phyloP scores from a whole-genome alignment of 2,113 vertebrate genomes.

The Ivindomyrus marchei region DNA sequence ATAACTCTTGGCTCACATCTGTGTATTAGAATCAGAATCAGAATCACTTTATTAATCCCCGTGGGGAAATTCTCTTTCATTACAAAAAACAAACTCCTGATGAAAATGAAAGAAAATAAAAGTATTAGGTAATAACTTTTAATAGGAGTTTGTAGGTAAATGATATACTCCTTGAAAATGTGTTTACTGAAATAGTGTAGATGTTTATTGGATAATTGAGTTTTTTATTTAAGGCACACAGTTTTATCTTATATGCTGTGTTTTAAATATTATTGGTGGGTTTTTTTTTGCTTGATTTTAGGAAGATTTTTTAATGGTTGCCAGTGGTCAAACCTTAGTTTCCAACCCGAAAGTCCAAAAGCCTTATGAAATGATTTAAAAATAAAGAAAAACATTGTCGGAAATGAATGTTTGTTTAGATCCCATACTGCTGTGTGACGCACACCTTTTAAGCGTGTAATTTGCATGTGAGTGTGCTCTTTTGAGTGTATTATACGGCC shows the following conservation, averaged over 20 bases:
- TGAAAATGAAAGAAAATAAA: no score
- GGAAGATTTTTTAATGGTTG: not conserved
- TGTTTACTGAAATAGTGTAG: not conserved
- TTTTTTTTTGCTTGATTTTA: not conserved
- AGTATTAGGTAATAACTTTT: not conserved
- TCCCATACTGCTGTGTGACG: not conserved
- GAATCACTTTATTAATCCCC: no score
- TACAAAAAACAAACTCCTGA: no score
- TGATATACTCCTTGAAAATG: not conserved
- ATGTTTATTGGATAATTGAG: not conserved
- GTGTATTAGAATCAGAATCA: not conserved
- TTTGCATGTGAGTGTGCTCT: not conserved
- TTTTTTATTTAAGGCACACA: not conserved
- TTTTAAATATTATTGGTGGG: not conserved
- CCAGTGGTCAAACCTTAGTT: not conserved
- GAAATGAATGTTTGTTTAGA: not conserved
- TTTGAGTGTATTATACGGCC: no score
- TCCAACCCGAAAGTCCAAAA: not conserved
- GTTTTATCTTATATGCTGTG: not conserved
- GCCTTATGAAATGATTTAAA: not conserved
- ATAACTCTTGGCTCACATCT: not conserved
- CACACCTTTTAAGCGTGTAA: not conserved
- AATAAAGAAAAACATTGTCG: not conserved
- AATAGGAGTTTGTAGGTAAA: not conserved
- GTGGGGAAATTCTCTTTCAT: no score